Base-by-base conservation (phyloP, 2,113 vertebrate genomes). In the Phylloscopus trochiloides region DNA sequence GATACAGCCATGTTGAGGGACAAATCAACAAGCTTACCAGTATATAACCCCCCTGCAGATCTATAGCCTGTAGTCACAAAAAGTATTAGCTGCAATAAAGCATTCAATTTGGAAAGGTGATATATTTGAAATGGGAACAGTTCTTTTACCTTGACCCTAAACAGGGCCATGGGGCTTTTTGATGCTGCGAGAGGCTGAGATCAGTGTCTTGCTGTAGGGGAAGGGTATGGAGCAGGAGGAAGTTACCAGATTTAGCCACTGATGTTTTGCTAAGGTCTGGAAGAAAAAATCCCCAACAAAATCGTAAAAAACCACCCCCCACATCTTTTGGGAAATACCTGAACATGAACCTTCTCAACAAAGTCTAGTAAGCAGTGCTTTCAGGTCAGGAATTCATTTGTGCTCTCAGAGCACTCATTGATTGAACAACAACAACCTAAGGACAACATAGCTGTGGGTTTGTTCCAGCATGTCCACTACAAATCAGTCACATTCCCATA, bases 341-440 rank as follows among this genome's bases (percentile, higher is more conserved):
- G 0, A 3, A 73, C 8, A 22, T 12, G 8, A 68, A 82, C 40
- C 16, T 78, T 48, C 50, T 89, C 55, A 84, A 68, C 29, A 28
- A 84, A 81, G 47, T 42, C 62, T 94, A 83, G 50, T 66, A 90
- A 82, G 45, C 19, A 70, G 34, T 47, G 45, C 73, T 84, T 92
- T 86, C 68, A 68, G 66, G n/a, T 86, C 38, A 58, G 68, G 78
- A 90, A 82, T 90, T 90, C 57, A 57, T 82, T 79, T 79, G 62
- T 54, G 57, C 68, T 74, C 73, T 92, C 36, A 5, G 72, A 92
- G 52, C 51, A 32, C 40, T 88, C n/a, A 54, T 10, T 91, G 79
- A 66, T 21, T 91, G 61, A 82, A 58, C 43, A 36, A 38, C 12
- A 0, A 34, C 11, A 0, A 70, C 62, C 71, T 55, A 79, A 92